Percentiles rank a stretch among this genome's conserved stretches.
These are phyloP conservation scores for Cheilosia vulpina DNA, from an alignment of 2,888 invertebrate genomes.

Conservation along the genomic window DNA sequence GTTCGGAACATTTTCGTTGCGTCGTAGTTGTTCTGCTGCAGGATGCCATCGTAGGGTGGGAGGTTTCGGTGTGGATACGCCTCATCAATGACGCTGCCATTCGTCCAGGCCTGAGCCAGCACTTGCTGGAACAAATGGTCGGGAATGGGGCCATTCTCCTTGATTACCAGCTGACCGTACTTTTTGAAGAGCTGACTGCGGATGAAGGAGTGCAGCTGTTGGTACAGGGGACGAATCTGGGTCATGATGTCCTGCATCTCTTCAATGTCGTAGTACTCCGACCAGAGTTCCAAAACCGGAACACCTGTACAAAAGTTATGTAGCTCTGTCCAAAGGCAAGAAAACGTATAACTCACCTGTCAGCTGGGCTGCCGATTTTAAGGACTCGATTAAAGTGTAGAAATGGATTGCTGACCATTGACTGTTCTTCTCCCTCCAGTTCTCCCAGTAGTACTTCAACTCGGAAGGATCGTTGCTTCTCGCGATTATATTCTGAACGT, in stretches of 20 bases:
- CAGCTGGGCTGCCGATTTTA: constrained; percentile 79
- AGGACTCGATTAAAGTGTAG: constrained; percentile 79
- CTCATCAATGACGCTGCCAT: constrained; percentile 80
- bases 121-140: constrained; percentile 88
- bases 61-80: constrained; percentile 79
- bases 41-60: constrained; percentile 80
- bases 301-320: constrained; percentile 72
- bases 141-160: constrained; percentile 89
- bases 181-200: constrained; percentile 88
- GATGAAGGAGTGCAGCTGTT: constrained; percentile 92
- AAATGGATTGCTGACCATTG: constrained; percentile 81
- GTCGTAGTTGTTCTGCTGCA: constrained; percentile 76
- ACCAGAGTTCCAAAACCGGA: constrained; percentile 80
- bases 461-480: constrained; percentile 71
- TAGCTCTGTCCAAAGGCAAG: no score
- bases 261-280: constrained; percentile 79
- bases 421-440: constrained; percentile 76
- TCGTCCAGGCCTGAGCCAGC: constrained; percentile 81
- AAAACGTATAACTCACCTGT: constrained; percentile 76
- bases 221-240: constrained; percentile 87
- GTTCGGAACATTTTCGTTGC: constrained; percentile 79
- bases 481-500: constrained; percentile 64
- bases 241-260: constrained; percentile 83
- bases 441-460: constrained; percentile 74
- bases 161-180: constrained; percentile 88